Base-by-base conservation (phyloP, 2,797 vertebrate species). In the Aphelocoma californica region DNA sequence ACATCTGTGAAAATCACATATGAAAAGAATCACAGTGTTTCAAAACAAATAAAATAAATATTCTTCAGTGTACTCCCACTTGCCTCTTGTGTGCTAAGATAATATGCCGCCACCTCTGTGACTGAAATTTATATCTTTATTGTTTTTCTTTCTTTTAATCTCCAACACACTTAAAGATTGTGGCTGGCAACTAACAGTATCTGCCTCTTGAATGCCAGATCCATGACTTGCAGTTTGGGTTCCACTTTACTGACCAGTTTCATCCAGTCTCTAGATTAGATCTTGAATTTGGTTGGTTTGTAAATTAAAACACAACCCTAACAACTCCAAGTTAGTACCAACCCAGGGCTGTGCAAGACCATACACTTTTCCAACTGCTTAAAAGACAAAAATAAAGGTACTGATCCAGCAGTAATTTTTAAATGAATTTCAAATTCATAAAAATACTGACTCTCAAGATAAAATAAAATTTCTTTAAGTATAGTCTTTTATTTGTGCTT, bases 101-200 rank as follows among this genome's bases (percentile, higher is more conserved):
- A 72, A 94, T 32, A 54, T 19, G 73, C 42, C 21, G 81, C 34
- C 62, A 90, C 66, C 48, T 93, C 95, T 66, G 66, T 66, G 67
- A 95, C 75, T 95, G 81, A 92, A 95, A 95, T 72, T 57, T 60
- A 78, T 38, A 40, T 58, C 32, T 73, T 54, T 18, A 62, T 47
- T 21, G n/a, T 62, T 67, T 56, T 88, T 10, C 25, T 4, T 36
- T 45, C 19, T 71, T 71, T 90, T 85, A 29, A 88, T 53, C 50
- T 71, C 12, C 29, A 56, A 86, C 57, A 64, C 11, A 32, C 40
- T 80, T 66, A 5, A 47, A 25, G 6, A 51, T 88, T 82, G 81
- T 6, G 89, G 79, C 81, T 50, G 18, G 31, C 71, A 78, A 54
- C 50, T 26, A 58, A 18, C 13, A 31, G 5, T 45, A 40, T n/a